Base-by-base conservation (phyloP, 2,113 vertebrate genomes). In the Blennius ocellaris region DNA sequence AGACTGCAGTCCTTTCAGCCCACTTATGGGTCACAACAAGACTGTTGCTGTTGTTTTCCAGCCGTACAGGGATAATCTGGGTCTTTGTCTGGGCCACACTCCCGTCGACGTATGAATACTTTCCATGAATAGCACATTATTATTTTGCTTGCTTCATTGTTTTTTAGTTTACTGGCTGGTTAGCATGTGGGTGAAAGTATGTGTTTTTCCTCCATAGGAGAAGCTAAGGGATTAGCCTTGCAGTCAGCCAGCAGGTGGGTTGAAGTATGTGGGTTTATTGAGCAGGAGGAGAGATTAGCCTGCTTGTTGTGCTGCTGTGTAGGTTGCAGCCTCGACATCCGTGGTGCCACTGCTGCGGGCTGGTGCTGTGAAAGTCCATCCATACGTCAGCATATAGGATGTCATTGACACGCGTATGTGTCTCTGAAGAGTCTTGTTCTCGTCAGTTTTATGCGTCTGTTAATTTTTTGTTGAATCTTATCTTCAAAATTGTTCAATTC, bases 101-200 rank as follows among this genome's bases (percentile, higher is more conserved):
- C 57, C 11, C 43, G 40, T 78, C 45, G 43, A 44, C 56, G 69
- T 81, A n/a, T 72, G 67, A 70, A 21, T 77, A 53, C 37, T 74
- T 82, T 41, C 65, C 40, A 77, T 56, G 61, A 89, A 87, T 85
- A 80, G 11, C 45, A 60, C 76, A 86, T 88, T 85, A 85, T 86
- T 80, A 79, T 43, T 36, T 17, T 48, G 57, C 56, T 58, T 38
- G 56, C 38, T 38, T 73, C 73, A 78, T 82, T 84, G 76, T 82
- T 30, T 55, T 30, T 81, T 70, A 51, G 55, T 52, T 50, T 65
- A 70, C 41, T n/a, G 43, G 7, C 56, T 55, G 52, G 40, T 36
- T 77, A 36, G 36, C 15, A 43, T 53, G 54, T 81, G 41, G 37
- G 71, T 38, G 36, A 15, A 61, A 54, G 16, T 73, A 39, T 72